Conservation (phyloP, 2,888 invertebrate species). For the Coelogynopora nodosa region DNA sequence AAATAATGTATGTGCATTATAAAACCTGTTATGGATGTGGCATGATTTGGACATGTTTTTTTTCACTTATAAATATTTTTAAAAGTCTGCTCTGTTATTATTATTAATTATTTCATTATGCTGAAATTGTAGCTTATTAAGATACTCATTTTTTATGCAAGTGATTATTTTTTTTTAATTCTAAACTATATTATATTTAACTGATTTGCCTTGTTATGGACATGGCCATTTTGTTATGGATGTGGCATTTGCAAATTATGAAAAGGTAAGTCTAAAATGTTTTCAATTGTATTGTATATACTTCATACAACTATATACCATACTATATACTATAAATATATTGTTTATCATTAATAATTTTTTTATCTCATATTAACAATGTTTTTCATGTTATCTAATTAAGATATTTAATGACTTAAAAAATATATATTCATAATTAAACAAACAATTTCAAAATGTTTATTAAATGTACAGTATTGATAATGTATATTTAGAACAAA, state of each 20-base stretch:
- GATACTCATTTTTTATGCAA: neutral
- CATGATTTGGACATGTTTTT: neutral
- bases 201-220: neutral
- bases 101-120: neutral
- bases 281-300: neutral
- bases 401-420: too few relatives aligned
- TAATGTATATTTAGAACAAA: too few relatives aligned
- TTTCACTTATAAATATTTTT: neutral
- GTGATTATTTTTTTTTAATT: neutral
- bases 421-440: too few relatives aligned
- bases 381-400: neutral
- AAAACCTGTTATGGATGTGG: neutral
- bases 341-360: too few relatives aligned
- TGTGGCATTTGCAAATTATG: neutral
- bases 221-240: neutral
- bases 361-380: neutral
- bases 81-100: neutral
- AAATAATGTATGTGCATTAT: neutral
- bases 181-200: neutral
- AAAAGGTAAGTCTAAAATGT: neutral
- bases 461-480: too few relatives aligned
- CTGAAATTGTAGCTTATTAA: neutral
- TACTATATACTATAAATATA: too few relatives aligned
- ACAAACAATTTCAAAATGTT: too few relatives aligned
- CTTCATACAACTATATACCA: too few relatives aligned